Conservation (phyloP, 2,797 vertebrate species). For the Leptatherina wallacei region DNA sequence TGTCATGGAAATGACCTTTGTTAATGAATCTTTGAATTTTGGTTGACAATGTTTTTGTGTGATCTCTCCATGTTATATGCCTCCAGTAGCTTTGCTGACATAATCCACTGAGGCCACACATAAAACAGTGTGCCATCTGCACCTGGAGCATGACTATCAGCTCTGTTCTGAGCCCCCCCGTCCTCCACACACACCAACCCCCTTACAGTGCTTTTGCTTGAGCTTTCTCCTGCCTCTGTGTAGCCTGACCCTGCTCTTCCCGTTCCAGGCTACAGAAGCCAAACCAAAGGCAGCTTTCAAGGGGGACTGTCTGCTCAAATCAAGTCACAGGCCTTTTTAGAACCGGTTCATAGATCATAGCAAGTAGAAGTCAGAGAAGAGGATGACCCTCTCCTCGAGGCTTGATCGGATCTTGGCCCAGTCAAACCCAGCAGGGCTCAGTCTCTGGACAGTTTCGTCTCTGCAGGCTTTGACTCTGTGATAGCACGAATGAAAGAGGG, state of each 20-base stretch:
- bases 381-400: slow-evolving; percentile 85
- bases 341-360: slow-evolving; percentile 86
- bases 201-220: slow-evolving; percentile 63
- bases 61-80: slow-evolving; percentile 77
- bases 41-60: slow-evolving; percentile 80
- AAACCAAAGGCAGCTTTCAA: slow-evolving; percentile 86
- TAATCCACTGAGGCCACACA: slow-evolving; percentile 85
- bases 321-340: slow-evolving; percentile 85
- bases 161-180: slow-evolving; percentile 40
- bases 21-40: slow-evolving; percentile 82
- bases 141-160: slow-evolving; percentile 84
- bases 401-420: slow-evolving; percentile 87
- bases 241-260: slow-evolving; percentile 82
- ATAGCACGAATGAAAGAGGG: slow-evolving; percentile 85
- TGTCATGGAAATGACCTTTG: slow-evolving; percentile 83
- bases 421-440: slow-evolving; percentile 81
- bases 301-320: slow-evolving; percentile 85
- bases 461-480: slow-evolving; percentile 83
- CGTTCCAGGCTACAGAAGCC: slow-evolving; percentile 83
- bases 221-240: slow-evolving; percentile 79
- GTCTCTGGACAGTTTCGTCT: slow-evolving; percentile 84
- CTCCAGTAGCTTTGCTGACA: slow-evolving; percentile 82
- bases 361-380: slow-evolving; percentile 83
- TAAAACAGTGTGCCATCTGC: slow-evolving; percentile 85
- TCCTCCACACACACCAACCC: background rate